phyloP scores from a whole-genome alignment of 2,888 invertebrate species.

The Boloria euphrosyne region DNA sequence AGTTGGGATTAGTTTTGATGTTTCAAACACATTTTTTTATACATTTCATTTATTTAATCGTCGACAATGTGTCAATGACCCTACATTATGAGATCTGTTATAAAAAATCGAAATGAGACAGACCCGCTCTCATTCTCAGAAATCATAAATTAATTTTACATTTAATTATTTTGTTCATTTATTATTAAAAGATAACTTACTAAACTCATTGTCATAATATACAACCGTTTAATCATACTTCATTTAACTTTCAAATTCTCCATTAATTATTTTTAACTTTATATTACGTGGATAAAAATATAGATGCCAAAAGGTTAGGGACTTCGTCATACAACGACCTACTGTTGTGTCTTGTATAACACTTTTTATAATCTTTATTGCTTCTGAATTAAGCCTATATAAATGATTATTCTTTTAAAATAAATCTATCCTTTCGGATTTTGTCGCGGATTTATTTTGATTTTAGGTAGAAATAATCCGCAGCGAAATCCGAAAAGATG shows the following conservation, averaged over 20 bases:
- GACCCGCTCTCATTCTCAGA: conserved; percentile 8
- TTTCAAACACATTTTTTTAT: background rate
- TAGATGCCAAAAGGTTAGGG: background rate
- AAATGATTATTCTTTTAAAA: no score
- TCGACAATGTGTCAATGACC: background rate
- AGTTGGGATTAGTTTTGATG: background rate
- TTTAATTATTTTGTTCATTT: conserved; percentile 3
- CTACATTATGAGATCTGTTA: conserved; percentile 17
- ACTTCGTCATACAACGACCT: conserved; percentile 7
- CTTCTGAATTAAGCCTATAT: no score
- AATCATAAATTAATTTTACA: conserved; percentile 4
- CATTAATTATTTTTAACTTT: conserved; percentile 10
- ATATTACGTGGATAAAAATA: conserved; percentile 12
- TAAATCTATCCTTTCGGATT: no score
- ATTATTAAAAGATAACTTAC: background rate
- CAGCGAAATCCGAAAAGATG: no score
- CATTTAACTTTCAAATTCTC: background rate
- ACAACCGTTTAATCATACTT: conserved; percentile 8
- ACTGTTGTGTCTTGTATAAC: background rate
- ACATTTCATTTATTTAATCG: background rate
- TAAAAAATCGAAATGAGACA: background rate
- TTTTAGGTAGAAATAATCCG: no score
- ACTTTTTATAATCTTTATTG: no score
- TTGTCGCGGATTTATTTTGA: no score
- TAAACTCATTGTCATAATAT: conserved; percentile 6